phyloP scores from a whole-genome alignment of 2,113 vertebrate genomes.

The Phyllostomus discolor region DNA sequence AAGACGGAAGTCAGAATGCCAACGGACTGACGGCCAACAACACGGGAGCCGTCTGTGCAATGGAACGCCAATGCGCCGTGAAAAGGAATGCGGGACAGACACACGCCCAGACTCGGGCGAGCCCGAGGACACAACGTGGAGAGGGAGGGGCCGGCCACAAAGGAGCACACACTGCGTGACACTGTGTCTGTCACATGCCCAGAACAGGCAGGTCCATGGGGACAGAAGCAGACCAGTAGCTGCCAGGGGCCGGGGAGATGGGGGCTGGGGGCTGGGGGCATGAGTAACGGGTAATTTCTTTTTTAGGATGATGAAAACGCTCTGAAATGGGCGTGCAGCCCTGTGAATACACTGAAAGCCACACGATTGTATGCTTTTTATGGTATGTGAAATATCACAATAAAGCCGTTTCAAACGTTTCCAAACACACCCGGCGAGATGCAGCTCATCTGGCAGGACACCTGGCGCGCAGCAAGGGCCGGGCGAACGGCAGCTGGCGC shows the following conservation, averaged over 20 bases:
- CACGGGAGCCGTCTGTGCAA: too few species aligned
- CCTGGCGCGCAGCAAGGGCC: neutral
- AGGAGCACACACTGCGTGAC: neutral
- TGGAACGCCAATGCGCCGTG: neutral
- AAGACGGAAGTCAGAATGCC: neutral
- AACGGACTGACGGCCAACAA: neutral
- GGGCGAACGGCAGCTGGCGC: neutral
- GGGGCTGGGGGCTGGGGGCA: rapidly evolving
- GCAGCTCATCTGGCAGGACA: neutral
- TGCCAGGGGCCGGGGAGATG: too few species aligned
- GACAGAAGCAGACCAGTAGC: too few species aligned
- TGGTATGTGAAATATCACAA: too few species aligned
- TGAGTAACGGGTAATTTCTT: neutral
- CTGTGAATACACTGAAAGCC: neutral
- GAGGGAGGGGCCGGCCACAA: neutral
- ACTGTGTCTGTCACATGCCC: too few species aligned
- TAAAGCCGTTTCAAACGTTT: neutral
- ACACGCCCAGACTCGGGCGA: neutral
- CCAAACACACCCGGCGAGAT: neutral
- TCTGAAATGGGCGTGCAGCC: neutral
- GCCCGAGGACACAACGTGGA: neutral
- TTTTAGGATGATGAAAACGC: neutral
- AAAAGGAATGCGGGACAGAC: neutral
- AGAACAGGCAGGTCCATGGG: too few species aligned
- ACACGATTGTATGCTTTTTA: neutral